phyloP scores from a whole-genome alignment of 2,797 vertebrate species.

The Notolepis coatsorum region DNA sequence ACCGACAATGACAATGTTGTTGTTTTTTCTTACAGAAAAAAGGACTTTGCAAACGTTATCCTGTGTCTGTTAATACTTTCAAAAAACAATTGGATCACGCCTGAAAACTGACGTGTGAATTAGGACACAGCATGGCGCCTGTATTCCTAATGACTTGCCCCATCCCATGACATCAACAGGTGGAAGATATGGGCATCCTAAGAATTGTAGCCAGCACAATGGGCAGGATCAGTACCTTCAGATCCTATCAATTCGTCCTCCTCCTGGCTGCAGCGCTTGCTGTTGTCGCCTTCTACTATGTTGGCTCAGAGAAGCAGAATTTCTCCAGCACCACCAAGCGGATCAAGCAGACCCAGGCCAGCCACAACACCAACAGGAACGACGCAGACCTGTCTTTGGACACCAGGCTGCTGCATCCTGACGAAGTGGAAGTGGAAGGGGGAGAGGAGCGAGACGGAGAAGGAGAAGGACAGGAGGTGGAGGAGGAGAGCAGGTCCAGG shows the following conservation, averaged over 20 bases:
- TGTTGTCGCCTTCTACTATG: slow-evolving; percentile 93
- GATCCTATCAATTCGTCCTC: slow-evolving; percentile 87
- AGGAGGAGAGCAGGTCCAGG: slow-evolving; percentile 33
- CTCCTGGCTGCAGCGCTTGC: slow-evolving; percentile 86
- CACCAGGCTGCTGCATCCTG: slow-evolving; percentile 53
- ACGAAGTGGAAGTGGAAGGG: slow-evolving; percentile 8
- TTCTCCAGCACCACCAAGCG: slow-evolving; percentile 94
- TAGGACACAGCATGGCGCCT: slow-evolving; percentile 34
- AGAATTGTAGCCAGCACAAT: slow-evolving; percentile 73
- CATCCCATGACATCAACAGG: slow-evolving; percentile 49
- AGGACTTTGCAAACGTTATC: neutral
- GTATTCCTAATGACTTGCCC: slow-evolving; percentile 5
- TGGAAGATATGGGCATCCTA: slow-evolving; percentile 74
- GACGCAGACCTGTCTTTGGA: slow-evolving; percentile 78
- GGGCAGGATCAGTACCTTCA: slow-evolving; percentile 84
- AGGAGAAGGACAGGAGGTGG: slow-evolving; percentile 1
- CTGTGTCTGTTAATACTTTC: neutral
- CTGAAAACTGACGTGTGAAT: neutral
- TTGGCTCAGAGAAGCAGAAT: slow-evolving; percentile 89
- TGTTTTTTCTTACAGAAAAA: slow-evolving; percentile 55
- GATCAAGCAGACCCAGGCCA: slow-evolving; percentile 86
- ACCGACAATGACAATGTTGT: neutral
- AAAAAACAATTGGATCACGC: neutral
- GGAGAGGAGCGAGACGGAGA: slow-evolving; percentile 36
- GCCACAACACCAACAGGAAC: slow-evolving; percentile 79